Evolutionary conservation across 2,797 vertebrate species (phyloP).

Genomic region (Coregonus sp.): DNA sequence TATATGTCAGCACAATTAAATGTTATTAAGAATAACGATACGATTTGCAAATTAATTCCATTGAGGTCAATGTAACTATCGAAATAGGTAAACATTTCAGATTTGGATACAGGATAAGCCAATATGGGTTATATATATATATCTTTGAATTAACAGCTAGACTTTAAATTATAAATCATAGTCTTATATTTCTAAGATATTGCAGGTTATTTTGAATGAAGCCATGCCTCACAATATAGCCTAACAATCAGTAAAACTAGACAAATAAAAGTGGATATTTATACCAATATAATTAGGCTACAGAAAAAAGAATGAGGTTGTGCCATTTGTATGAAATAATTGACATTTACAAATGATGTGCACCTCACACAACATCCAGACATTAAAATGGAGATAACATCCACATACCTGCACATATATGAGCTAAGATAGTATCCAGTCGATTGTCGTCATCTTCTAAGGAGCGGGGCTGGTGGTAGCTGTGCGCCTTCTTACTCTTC

Average conservation of each 20-base stretch:
- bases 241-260: not conserved
- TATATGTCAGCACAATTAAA: not conserved
- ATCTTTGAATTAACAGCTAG: too few species aligned
- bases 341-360: not conserved
- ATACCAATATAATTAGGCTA: not conserved
- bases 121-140: not conserved
- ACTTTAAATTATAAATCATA: not conserved
- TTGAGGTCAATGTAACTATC: not conserved
- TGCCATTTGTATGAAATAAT: not conserved
- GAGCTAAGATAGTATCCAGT: conserved; percentile 78
- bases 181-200: not conserved
- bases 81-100: not conserved
- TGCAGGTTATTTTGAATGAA: not conserved
- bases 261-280: not conserved
- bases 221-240: not conserved
- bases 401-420: conserved; percentile 87
- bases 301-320: not conserved
- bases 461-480: conserved; percentile 90
- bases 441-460: conserved; percentile 82
- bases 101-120: not conserved
- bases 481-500: conserved; percentile 97
- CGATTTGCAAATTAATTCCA: not conserved
- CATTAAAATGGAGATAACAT: not conserved
- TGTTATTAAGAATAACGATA: not conserved
- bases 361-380: not conserved